Base-by-base conservation (phyloP, 2,113 vertebrate genomes). In the Hippocampus mohnikei region DNA sequence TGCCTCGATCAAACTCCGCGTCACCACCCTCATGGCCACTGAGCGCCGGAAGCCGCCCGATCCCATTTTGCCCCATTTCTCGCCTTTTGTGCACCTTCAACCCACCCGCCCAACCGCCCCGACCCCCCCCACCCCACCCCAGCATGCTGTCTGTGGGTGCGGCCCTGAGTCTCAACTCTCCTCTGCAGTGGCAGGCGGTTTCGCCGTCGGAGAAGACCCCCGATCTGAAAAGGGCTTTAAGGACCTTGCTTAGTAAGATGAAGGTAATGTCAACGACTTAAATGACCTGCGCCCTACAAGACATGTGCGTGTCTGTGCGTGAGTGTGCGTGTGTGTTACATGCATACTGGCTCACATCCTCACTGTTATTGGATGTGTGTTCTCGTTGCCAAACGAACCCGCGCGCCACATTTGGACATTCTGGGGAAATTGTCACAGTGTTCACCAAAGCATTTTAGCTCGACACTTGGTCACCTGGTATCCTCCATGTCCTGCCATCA, bases 191-290 rank as follows among this genome's bases (percentile, higher is more conserved):
- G 93, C 92, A 93, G 91, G 91, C 91, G 2, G 91, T 92, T 73
- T 93, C 93, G 9, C 91, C 91, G 44, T 92, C 92, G 90, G 93
- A 93, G 91, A 93, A 93, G 93, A 93, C 93, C 85, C 93, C 93
- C 66, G 93, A 93, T 90, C 90, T 93, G 91, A 93, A 93, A 93
- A 92, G 93, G 88, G 93, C 93, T 75, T 92, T 93, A 91, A 91
- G 93, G 93, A 93, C 89, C 83, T 89, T 93, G 84, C 93, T 93
- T 92, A 93, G 92, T 93, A 93, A 93, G 81, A 93, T 93, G 91
- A 93, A 93, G 93, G 93, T 93, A 93, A 93, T 76, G 85, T 88
- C 77, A 72, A 77, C 81, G 78, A 72, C 72, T 73, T 70, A 75
- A 67, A 78, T 52, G 44, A 42, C 59, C 10, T 29, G 53, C 78